A percentile compares a stretch with the other conserved stretches of the same genome.
These are phyloP conservation scores for Molossus molossus DNA, from an alignment of 2,797 vertebrate species.

Conservation along the genomic window DNA sequence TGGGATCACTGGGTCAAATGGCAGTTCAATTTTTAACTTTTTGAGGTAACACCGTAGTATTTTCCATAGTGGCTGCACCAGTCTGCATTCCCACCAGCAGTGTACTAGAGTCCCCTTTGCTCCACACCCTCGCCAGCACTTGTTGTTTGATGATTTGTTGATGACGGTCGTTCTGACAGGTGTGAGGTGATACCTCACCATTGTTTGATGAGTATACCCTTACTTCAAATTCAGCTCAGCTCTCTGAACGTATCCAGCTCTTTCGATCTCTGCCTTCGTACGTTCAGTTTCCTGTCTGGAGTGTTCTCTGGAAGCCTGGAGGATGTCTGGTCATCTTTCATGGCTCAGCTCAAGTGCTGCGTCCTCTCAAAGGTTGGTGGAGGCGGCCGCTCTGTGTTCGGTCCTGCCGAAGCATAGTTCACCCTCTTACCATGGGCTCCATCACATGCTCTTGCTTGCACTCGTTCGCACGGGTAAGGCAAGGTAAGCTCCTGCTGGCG, in stretches of 20 bases:
- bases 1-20: too few relatives aligned
- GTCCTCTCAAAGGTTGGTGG: neutral
- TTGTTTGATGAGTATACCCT: too few relatives aligned
- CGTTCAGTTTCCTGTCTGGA: neutral
- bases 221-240: neutral
- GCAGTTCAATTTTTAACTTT: too few relatives aligned
- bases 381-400: neutral
- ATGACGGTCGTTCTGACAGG: too few relatives aligned
- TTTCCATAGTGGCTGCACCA: too few relatives aligned
- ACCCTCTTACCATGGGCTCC: neutral
- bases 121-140: too few relatives aligned
- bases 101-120: too few relatives aligned
- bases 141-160: too few relatives aligned
- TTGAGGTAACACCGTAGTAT: too few relatives aligned
- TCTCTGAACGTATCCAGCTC: neutral
- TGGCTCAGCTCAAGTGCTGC: neutral
- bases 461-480: neutral
- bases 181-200: too few relatives aligned
- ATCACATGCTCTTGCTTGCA: neutral
- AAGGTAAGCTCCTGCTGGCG: neutral
- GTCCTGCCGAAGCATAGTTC: neutral
- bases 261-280: neutral
- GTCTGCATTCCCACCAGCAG: too few relatives aligned
- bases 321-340: neutral
- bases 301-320: neutral